These are phyloP conservation scores for silkworm (Bombyx mori) DNA, from an alignment of 1,140 invertebrate species.

Conservation along the genomic window DNA sequence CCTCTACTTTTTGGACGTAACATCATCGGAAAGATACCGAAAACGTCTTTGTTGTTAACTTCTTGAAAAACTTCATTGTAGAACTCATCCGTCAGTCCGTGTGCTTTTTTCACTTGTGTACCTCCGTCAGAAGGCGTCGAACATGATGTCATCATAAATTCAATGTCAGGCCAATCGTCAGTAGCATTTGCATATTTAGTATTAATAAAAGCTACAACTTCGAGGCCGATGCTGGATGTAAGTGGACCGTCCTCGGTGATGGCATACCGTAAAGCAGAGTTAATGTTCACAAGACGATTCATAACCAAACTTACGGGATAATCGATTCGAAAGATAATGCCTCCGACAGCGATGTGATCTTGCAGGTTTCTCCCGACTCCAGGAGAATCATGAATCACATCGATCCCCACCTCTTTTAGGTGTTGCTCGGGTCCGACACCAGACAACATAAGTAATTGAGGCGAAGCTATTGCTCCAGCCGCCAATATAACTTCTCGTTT, in stretches of 20 bases:
- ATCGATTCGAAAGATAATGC: constrained; percentile 85
- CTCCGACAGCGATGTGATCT: constrained; percentile 86
- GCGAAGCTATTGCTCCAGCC: constrained; percentile 83
- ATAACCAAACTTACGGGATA: constrained; percentile 83
- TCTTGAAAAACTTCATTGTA: constrained; percentile 81
- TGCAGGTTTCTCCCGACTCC: constrained; percentile 88
- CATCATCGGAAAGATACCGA: constrained; percentile 89
- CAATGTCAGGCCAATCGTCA: constrained; percentile 92
- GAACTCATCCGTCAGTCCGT: constrained; percentile 82
- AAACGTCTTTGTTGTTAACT: constrained; percentile 81
- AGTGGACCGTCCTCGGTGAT: constrained; percentile 85
- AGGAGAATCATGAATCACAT: constrained; percentile 79
- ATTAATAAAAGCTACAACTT: constrained; percentile 87
- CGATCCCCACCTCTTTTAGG: constrained; percentile 77
- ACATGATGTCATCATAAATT: constrained; percentile 89
- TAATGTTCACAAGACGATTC: constrained; percentile 82
- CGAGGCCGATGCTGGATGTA: constrained; percentile 85
- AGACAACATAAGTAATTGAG: constrained; percentile 88
- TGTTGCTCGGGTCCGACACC: constrained; percentile 84
- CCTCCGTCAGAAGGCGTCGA: constrained; percentile 86
- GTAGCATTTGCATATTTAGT: constrained; percentile 88
- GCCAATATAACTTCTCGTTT: constrained; percentile 85
- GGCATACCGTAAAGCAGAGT: constrained; percentile 82
- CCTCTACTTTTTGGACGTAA: constrained; percentile 89
- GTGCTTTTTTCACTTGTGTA: constrained; percentile 80